Evolutionary conservation across 2,888 invertebrate genomes (phyloP), one percentile per base, ranked within the genome.

Genomic region (Spilosoma lubricipeda): DNA sequence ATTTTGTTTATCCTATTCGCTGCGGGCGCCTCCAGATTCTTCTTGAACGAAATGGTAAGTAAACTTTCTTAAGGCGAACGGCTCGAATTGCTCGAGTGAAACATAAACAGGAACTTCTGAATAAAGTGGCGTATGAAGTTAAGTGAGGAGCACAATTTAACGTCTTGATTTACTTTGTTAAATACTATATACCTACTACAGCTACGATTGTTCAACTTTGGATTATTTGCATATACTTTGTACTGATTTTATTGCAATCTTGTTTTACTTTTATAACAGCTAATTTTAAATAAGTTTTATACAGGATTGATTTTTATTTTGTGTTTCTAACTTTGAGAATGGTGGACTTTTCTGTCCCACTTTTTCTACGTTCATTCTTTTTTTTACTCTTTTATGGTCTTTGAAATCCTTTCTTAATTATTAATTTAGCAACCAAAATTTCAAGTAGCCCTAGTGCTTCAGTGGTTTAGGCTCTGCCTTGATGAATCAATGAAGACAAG

Each of bases 31-130:
- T 85, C 80, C 77, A 80, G 85, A 87, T 87, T 88, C 86, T 90
- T 89, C 87, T 88, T 81, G 82, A 82, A 81, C 81, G 76, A 91
- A 90, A 90, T 90, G 88, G 90, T 90, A 91, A 92, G 90, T 91
- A 92, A 93, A 93, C 89, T 91, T 90, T 87, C 88, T 88, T 80
- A 87, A 78, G 86, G 87, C 80, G 88, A 88, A 86, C 82, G 76
- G 85, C 85, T 87, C 83, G 88, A 89, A 89, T 89, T 90, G 87
- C 89, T 90, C 81, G 81, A 88, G 85, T 89, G 88, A 86, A 93
- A 92, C 83, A 89, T 90, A 91, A 93, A 92, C 88, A 92, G 84
- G 87, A 91, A 92, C 86, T 91, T 89, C 83, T 72, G 78, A 87
- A 90, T 90, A 90, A 86, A 92, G 90, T 89, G 88, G 90, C 86